phyloP scores from a whole-genome alignment of 2,797 vertebrate genomes.

The Pseudocheirus occidentalis region DNA sequence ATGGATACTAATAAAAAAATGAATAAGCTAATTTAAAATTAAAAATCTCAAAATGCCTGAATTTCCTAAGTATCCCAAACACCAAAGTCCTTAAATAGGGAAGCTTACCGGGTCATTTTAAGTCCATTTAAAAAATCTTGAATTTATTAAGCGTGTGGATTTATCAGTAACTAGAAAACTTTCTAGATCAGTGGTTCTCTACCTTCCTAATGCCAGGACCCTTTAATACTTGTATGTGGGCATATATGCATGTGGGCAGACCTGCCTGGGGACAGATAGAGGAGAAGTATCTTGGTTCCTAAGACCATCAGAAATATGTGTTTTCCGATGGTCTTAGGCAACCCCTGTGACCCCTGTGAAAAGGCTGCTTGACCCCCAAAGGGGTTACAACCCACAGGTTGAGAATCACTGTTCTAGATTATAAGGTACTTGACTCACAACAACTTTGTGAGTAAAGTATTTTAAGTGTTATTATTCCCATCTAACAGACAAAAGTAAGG shows the following conservation, averaged over 20 bases:
- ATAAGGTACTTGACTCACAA: background rate
- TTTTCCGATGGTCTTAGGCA: no score
- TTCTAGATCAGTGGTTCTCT: no score
- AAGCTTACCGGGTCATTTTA: conserved; percentile 42
- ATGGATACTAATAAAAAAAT: conserved; percentile 16
- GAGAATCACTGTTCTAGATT: no score
- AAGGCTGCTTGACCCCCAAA: no score
- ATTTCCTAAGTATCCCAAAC: conserved; percentile 4
- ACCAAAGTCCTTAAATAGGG: conserved; percentile 29
- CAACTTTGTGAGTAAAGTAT: background rate
- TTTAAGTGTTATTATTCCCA: background rate
- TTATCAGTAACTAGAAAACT: background rate
- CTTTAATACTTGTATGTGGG: no score
- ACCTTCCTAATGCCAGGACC: no score
- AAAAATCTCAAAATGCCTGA: conserved; percentile 20
- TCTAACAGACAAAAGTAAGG: background rate
- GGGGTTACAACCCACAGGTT: no score
- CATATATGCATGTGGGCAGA: no score
- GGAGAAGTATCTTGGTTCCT: no score
- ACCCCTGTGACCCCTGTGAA: no score
- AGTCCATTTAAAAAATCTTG: conserved; percentile 33
- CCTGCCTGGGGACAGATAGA: no score
- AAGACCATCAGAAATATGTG: no score
- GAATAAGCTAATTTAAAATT: conserved; percentile 29
- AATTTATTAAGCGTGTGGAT: background rate